A percentile compares a stretch with the other conserved stretches of the same genome.
Conservation (phyloP, 2,113 vertebrate genomes). For the Oryzias melastigma region DNA sequence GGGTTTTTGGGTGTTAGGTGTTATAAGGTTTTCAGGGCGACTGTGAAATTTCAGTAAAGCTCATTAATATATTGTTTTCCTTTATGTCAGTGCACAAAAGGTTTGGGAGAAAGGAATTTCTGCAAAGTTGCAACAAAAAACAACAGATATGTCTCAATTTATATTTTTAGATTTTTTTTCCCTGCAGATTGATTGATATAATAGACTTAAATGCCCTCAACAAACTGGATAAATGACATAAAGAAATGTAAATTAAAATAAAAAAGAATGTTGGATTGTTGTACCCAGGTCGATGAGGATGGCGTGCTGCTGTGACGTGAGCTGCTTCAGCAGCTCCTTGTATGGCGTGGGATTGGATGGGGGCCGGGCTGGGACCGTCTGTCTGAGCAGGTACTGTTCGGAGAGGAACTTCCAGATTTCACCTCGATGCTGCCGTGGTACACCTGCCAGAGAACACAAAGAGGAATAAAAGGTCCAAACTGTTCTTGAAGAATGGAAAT, state of each 20-base stretch:
- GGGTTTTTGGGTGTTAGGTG: conserved; percentile 41
- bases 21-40: conserved; percentile 2
- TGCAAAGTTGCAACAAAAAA: too few species aligned
- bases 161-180: too few species aligned
- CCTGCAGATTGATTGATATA: too few species aligned
- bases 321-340: conserved; percentile 93
- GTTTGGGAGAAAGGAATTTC: too few species aligned
- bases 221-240: too few species aligned
- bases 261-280: conserved; percentile 31
- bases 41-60: too few species aligned
- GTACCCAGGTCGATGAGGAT: conserved; percentile 97
- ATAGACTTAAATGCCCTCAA: too few species aligned
- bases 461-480: background rate
- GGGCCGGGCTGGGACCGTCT: conserved; percentile 81
- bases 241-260: too few species aligned
- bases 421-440: conserved; percentile 91
- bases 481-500: conserved; percentile 6
- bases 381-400: conserved; percentile 88
- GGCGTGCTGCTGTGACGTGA: conserved; percentile 95
- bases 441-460: conserved; percentile 73
- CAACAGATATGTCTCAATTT: too few species aligned
- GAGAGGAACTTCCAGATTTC: conserved; percentile 97
- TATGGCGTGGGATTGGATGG: conserved; percentile 84
- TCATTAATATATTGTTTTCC: too few species aligned
- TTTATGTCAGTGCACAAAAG: too few species aligned